Percentiles rank a stretch among this genome's conserved stretches.
phyloP scores from a whole-genome alignment of 2,113 vertebrate species.

The Dromiciops gliroides region DNA sequence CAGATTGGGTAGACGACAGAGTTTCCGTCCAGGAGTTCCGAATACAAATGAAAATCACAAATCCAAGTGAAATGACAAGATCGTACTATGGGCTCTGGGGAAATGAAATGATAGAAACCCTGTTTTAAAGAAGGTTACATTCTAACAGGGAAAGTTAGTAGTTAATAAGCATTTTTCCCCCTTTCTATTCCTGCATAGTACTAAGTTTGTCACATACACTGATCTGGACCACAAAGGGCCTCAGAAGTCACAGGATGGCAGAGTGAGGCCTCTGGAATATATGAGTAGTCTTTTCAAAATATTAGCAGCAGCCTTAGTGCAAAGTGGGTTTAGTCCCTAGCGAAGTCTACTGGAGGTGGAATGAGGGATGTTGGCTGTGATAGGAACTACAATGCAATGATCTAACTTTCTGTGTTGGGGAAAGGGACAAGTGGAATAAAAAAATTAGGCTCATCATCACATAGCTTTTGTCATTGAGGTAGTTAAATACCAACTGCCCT shows the following conservation, averaged over 20 bases:
- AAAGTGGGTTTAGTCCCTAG: not conserved
- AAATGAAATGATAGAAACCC: not conserved
- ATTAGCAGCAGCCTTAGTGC: not conserved
- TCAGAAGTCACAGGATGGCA: no score
- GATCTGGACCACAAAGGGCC: no score
- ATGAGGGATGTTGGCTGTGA: not conserved
- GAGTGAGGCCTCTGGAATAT: no score
- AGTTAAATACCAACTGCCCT: slow-evolving; percentile 91
- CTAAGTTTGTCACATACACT: no score
- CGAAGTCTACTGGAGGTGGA: not conserved
- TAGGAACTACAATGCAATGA: not conserved
- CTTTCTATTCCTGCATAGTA: no score
- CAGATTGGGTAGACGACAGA: not conserved
- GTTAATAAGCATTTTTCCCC: no score
- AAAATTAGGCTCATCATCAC: slow-evolving; percentile 86
- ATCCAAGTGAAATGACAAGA: not conserved
- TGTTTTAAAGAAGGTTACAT: not conserved
- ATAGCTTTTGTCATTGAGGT: slow-evolving; percentile 86
- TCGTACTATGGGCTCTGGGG: not conserved
- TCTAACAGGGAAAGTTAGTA: not conserved
- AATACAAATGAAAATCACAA: not conserved
- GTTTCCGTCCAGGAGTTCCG: not conserved
- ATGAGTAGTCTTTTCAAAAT: no score
- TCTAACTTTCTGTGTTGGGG: slow-evolving; percentile 7
- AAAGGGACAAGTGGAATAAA: not conserved